These are phyloP conservation scores for Saxidomus purpurata DNA, from an alignment of 1,140 invertebrate species.

Conservation along the genomic window DNA sequence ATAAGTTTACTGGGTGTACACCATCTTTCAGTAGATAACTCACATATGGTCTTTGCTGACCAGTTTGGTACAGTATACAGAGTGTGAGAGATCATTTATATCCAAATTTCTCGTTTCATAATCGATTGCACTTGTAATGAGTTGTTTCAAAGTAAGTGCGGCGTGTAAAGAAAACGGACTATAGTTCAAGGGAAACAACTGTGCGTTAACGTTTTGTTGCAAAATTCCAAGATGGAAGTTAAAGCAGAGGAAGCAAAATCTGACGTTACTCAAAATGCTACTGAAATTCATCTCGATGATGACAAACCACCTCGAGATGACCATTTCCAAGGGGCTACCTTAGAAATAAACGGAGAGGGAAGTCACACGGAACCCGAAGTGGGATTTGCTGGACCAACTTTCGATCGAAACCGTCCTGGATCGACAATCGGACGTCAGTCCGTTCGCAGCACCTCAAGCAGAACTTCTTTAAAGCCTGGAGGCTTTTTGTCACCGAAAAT, in stretches of 20 bases:
- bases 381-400: slow-evolving; percentile 55
- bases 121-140: too few relatives aligned
- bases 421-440: slow-evolving; percentile 75
- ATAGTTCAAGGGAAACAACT: neutral
- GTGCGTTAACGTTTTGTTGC: neutral
- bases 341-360: slow-evolving; percentile 69
- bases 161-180: neutral
- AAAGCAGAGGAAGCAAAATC: neutral
- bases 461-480: slow-evolving; percentile 74
- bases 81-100: too few relatives aligned
- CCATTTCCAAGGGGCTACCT: slow-evolving; percentile 76
- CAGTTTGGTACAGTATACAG: too few relatives aligned
- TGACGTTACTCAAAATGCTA: neutral
- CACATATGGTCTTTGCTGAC: too few relatives aligned
- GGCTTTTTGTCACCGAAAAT: slow-evolving; percentile 65
- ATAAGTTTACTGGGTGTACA: too few relatives aligned
- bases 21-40: too few relatives aligned
- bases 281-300: slow-evolving; percentile 69
- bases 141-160: neutral
- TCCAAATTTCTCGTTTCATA: too few relatives aligned
- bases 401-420: slow-evolving; percentile 74
- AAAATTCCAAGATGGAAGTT: slow-evolving; percentile 57
- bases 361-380: slow-evolving; percentile 49
- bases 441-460: slow-evolving; percentile 67
- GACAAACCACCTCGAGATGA: slow-evolving; percentile 70